Evolutionary conservation across 2,888 invertebrate genomes (phyloP).

Genomic region (Agrotis exclamationis): DNA sequence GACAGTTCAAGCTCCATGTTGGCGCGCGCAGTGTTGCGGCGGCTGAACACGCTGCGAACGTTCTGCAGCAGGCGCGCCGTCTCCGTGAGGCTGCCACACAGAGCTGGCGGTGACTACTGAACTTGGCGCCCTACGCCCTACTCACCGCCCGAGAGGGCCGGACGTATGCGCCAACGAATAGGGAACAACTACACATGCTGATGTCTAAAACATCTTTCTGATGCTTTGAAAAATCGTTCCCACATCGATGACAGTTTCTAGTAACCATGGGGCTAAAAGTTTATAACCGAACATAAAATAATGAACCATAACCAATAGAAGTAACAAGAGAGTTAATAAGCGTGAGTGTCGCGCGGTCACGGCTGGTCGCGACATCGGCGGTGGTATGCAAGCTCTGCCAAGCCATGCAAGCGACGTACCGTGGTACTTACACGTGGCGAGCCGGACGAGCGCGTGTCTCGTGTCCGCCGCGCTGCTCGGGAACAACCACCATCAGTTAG

Average conservation of each 20-base stretch:
- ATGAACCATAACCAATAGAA: slow-evolving; percentile 56
- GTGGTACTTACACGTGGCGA: slow-evolving; percentile 97
- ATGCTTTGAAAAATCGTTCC: slow-evolving; percentile 46
- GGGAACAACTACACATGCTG: slow-evolving; percentile 48
- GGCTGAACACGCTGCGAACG: slow-evolving; percentile 97
- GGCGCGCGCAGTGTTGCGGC: slow-evolving; percentile 95
- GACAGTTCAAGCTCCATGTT: slow-evolving; percentile 97
- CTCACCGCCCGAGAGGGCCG: slow-evolving; percentile 38
- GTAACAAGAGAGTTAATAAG: slow-evolving; percentile 50
- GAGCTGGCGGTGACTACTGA: slow-evolving; percentile 77
- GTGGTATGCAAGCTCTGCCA: slow-evolving; percentile 67
- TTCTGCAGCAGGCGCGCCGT: slow-evolving; percentile 98
- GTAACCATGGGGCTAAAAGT: slow-evolving; percentile 36
- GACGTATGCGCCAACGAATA: slow-evolving; percentile 41
- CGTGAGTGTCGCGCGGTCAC: slow-evolving; percentile 72
- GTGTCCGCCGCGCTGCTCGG: slow-evolving; percentile 91
- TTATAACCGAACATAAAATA: slow-evolving; percentile 41
- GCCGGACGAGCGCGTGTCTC: slow-evolving; percentile 97
- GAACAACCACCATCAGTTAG: slow-evolving; percentile 78
- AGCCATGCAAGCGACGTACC: slow-evolving; percentile 68
- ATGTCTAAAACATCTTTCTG: slow-evolving; percentile 2
- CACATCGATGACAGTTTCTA: slow-evolving; percentile 49
- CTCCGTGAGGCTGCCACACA: slow-evolving; percentile 97
- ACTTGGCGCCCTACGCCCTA: slow-evolving; percentile 76
- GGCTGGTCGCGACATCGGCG: slow-evolving; percentile 31